Base-by-base conservation (phyloP, 2,888 invertebrate genomes). In the Chrysomela aeneicollis region DNA sequence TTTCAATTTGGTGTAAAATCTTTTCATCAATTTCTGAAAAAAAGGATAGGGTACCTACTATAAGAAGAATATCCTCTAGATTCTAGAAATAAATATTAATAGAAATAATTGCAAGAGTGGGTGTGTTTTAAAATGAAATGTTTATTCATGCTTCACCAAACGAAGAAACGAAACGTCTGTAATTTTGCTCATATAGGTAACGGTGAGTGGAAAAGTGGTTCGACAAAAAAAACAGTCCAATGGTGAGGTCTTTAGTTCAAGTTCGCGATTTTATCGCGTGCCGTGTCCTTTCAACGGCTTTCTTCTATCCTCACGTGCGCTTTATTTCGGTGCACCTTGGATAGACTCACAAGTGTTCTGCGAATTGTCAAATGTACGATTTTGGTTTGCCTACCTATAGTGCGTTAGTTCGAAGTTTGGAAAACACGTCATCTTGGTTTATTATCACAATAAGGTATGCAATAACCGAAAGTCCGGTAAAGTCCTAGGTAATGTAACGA, bases 141-240 rank as follows among this genome's bases (percentile, higher is more conserved):
- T 68, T 68, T 71, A 74, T 78, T 78, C 77, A 81, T 77, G 81
- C 77, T 78, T 79, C 79, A 79, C 78, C 80, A 78, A 78, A 69
- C 76, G 71, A 73, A 75, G 75, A 79, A 80, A 80, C 79, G 75
- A 79, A 80, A 80, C 79, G 76, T 78, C 74, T 80, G 78, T 80
- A 77, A 81, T 81, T 15, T 80, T 79, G 74, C 76, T 76, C 18
- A 46, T 76, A 71, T 71, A 72, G 69, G 72, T 80, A 80, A 80
- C 79, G 79, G 80, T 75, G 75, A 64, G 71, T 65, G 62, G 76
- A 57, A 74, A 72, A 74, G 68, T 68, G 72, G 73, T 70, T 73
- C 71, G 67, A 73, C 68, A 68, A 64, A 72, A 26, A 75, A 74
- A 64, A 58, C 66, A 53, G 62, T 66, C 65, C 61, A 62, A 70